Evolutionary conservation across 92 coral and sea anemone genomes (phyloP).

Genomic region (Phenganax stokvisi): DNA sequence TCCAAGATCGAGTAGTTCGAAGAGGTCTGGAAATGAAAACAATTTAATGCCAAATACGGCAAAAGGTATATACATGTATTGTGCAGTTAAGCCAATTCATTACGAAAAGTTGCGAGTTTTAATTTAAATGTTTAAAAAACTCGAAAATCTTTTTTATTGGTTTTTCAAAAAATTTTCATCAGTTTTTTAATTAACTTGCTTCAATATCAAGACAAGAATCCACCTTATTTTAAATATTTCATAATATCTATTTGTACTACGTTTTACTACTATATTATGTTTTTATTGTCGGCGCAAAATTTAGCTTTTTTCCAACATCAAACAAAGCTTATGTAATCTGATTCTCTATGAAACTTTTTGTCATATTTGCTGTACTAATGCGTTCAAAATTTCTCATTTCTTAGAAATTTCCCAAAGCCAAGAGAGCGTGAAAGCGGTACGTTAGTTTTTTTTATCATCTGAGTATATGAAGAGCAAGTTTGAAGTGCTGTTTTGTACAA

Average conservation of each 20-base stretch:
- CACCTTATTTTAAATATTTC: too few relatives aligned
- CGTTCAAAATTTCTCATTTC: not conserved
- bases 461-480: not conserved
- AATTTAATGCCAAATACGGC: not conserved
- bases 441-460: not conserved
- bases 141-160: not conserved
- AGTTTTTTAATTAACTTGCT: too few relatives aligned
- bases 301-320: too few relatives aligned
- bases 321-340: too few relatives aligned
- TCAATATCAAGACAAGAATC: too few relatives aligned
- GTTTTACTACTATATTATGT: too few relatives aligned
- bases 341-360: too few relatives aligned
- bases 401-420: conserved; percentile 26
- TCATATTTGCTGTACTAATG: not conserved
- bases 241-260: too few relatives aligned
- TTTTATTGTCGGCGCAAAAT: too few relatives aligned
- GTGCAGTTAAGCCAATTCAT: too few relatives aligned
- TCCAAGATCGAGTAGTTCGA: conserved; percentile 53
- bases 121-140: not conserved
- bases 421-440: conserved; percentile 8
- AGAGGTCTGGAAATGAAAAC: not conserved
- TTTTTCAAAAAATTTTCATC: not conserved
- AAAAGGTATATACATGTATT: conserved; percentile 16
- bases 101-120: not conserved
- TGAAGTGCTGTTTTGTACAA: not conserved